Evolutionary conservation across 2,113 vertebrate genomes (phyloP).

Genomic region (Charadrius vociferus): DNA sequence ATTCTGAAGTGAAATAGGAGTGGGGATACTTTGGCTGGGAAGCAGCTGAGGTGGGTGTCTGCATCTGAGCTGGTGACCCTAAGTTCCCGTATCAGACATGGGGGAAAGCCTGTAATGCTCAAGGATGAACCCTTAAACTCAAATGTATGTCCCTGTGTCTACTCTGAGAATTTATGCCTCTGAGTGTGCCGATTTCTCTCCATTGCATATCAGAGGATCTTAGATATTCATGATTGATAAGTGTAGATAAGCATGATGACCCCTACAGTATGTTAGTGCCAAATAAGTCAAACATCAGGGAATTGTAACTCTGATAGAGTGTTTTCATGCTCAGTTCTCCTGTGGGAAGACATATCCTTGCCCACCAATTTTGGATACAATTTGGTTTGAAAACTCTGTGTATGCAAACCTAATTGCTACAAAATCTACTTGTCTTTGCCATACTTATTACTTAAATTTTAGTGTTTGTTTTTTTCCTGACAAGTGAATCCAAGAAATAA

Average conservation of each 20-base stretch:
- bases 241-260: neutral
- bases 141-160: neutral
- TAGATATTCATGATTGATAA: neutral
- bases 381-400: neutral
- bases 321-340: neutral
- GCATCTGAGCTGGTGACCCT: neutral
- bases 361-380: neutral
- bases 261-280: neutral
- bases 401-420: neutral
- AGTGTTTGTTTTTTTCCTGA: neutral
- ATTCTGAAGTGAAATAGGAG: neutral
- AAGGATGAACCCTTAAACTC: neutral
- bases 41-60: neutral
- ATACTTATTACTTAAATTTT: neutral
- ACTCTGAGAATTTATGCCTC: neutral
- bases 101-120: neutral
- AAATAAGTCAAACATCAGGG: neutral
- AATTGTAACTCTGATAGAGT: neutral
- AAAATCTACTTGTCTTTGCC: neutral
- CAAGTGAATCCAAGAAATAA: neutral
- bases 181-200: fast-evolving
- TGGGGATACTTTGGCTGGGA: neutral
- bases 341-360: neutral
- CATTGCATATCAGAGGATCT: neutral
- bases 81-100: neutral